Conservation (phyloP, 2,888 invertebrate species). For the Nymphalis polychloros region DNA sequence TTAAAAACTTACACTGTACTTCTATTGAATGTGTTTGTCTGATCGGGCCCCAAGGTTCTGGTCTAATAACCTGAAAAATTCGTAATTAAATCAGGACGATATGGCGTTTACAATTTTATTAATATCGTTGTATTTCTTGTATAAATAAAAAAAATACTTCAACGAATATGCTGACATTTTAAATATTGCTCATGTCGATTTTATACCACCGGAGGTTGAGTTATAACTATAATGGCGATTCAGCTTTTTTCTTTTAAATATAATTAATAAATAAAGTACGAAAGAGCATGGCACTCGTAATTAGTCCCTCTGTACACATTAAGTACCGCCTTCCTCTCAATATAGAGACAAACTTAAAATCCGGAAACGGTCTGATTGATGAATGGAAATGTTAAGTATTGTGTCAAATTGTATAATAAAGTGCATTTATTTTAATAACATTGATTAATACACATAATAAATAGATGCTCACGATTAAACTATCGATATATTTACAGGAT, state of each 20-base stretch:
- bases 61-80: conserved; percentile 75
- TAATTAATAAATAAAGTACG: conserved; percentile 17
- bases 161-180: too few species aligned
- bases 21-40: conserved; percentile 88
- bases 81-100: conserved; percentile 12
- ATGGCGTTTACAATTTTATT: too few species aligned
- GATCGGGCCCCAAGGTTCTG: conserved; percentile 85
- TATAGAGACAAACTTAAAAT: neutral
- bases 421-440: neutral
- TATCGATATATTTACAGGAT: too few species aligned
- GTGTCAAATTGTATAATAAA: neutral
- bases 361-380: conserved; percentile 5
- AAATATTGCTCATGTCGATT: too few species aligned
- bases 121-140: too few species aligned
- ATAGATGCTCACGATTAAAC: too few species aligned
- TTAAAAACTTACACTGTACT: conserved; percentile 86
- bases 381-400: neutral
- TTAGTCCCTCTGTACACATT: conserved; percentile 16
- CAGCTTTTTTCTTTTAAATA: neutral
- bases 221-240: too few species aligned
- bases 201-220: too few species aligned
- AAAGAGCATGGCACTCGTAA: conserved; percentile 6
- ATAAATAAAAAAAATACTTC: too few species aligned
- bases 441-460: too few species aligned
- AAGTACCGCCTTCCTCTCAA: conserved; percentile 25